Evolutionary conservation across 2,113 vertebrate species (phyloP), one percentile per base, ranked within the genome.

Genomic region (Lasiurus borealis): DNA sequence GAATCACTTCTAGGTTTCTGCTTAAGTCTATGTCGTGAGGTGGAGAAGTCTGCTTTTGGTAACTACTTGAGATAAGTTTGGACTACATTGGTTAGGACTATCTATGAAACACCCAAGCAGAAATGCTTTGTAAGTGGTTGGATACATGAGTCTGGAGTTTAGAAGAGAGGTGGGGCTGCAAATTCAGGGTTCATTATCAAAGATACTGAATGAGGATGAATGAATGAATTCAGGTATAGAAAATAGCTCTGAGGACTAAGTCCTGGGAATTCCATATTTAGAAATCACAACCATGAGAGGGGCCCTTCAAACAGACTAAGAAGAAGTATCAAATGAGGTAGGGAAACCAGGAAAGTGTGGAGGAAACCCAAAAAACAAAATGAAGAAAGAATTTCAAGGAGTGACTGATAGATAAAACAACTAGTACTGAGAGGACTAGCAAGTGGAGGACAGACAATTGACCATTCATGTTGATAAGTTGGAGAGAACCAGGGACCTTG

Each of bases 11-110:
- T 54, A 75, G 66, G 25, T 46, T 88, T 91, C 83, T 88, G 52
- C 54, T 77, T 86, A 87, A 50, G 15, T 48, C 23, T 54, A 90
- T 78, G 88, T 92, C 82, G 40, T 85, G 86, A 92, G 34, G 15
- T 89, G 36, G 21, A 36, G 36, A 82, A 57, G 8, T 85, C 59
- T 50, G 46, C 80, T 36, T 76, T 77, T 31, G 44, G 14, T 14
- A 46, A 82, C 40, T 40, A 29, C 10, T 82, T 82, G 34, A 95
- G 59, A 88, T 93, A 11, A 85, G n/a, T 69, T 75, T 87, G 48
- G 52, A 23, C n/a, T 46, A 77, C 68, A 62, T 7, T 14, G 7
- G 11, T 59, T 85, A 44, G 31, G 23, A n/a, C 34, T 62, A 4
- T 59, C 14, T 69, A 25, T 88, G 72, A 85, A 68, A 62, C 10